phyloP scores from a whole-genome alignment of 2,888 invertebrate genomes.

The Onchidella celtica region DNA sequence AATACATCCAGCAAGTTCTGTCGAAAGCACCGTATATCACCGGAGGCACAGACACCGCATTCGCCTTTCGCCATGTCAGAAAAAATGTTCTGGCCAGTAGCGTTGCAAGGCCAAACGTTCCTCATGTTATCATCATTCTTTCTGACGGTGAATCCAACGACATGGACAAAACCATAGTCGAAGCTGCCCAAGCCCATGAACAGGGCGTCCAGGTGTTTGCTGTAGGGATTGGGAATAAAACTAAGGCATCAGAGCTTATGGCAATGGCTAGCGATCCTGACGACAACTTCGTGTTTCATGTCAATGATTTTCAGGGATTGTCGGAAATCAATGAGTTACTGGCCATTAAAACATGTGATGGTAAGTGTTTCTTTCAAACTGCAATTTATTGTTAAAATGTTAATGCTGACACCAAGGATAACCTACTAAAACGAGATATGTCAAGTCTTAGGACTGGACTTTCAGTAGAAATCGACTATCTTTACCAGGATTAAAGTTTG shows the following conservation, averaged over 20 bases:
- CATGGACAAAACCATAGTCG: slow-evolving; percentile 33
- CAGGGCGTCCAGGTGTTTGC: slow-evolving; percentile 73
- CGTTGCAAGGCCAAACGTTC: slow-evolving; percentile 1
- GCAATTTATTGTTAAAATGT: background rate
- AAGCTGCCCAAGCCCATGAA: slow-evolving; percentile 50
- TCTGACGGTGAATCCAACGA: slow-evolving; percentile 57
- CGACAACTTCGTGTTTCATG: slow-evolving; percentile 72
- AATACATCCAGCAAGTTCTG: slow-evolving; percentile 35
- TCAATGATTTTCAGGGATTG: slow-evolving; percentile 70
- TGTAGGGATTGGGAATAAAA: slow-evolving; percentile 73
- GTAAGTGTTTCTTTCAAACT: slow-evolving; percentile 26
- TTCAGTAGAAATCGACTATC: no score
- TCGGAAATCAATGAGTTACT: slow-evolving; percentile 70
- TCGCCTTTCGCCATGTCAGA: slow-evolving; percentile 35
- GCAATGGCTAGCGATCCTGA: slow-evolving; percentile 73
- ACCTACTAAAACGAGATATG: no score
- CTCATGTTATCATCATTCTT: slow-evolving; percentile 47
- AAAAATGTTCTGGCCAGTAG: slow-evolving; percentile 4
- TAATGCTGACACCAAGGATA: no score
- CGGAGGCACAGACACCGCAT: slow-evolving; percentile 51
- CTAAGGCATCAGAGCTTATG: slow-evolving; percentile 67
- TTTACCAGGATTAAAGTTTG: no score
- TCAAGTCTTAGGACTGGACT: no score
- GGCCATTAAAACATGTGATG: slow-evolving; percentile 70
- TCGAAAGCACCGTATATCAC: slow-evolving; percentile 41